Evolutionary conservation across 2,888 invertebrate species (phyloP), one percentile per base, ranked within the genome.

Genomic region (Ditula angustiorana): DNA sequence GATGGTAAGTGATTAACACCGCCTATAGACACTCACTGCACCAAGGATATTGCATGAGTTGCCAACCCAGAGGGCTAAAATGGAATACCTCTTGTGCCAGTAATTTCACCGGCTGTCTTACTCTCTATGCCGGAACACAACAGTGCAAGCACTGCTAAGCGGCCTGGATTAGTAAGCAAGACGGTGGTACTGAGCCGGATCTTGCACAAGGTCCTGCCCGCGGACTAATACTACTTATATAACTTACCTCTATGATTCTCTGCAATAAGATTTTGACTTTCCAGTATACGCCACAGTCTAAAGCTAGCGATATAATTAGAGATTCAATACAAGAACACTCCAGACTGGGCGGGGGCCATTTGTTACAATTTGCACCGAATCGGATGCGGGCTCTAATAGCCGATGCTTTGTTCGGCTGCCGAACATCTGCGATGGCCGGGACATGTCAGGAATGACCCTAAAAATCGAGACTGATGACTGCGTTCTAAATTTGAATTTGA

Each of bases 351-450:
- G 52, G 33, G 59, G 66, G 64, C 69, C 69, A 74, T 74, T 74
- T 69, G 71, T 74, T 72, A 72, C 72, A 74, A 74, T 74, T 71
- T 71, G 69, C 69, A 57, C 33, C 33, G 23, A 19, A 21, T 35
- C 50, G 63, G 63, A 63, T 63, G 63, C 63, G 58, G 64, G 52
- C 61, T 59, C 61, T 66, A 66, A 67, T 69, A 58, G 64, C 41
- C 46, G 56, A 41, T 57, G 60, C 66, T 66, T 58, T 66, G 58
- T 68, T 65, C 47, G 57, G 52, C 63, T 60, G 61, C 64, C 64
- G 46, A 67, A 61, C 63, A 23, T 59, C 49, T 35, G 24, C 30
- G 28, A 35, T 46, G 47, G 55, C 28, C 24, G 24, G 47, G 59
- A 19, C 33, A 41, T 28, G 61, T 56, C 56, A 47, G 41, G 26